Evolutionary conservation across 2,797 vertebrate species (phyloP).

Genomic region (Sebastes diaconus): DNA sequence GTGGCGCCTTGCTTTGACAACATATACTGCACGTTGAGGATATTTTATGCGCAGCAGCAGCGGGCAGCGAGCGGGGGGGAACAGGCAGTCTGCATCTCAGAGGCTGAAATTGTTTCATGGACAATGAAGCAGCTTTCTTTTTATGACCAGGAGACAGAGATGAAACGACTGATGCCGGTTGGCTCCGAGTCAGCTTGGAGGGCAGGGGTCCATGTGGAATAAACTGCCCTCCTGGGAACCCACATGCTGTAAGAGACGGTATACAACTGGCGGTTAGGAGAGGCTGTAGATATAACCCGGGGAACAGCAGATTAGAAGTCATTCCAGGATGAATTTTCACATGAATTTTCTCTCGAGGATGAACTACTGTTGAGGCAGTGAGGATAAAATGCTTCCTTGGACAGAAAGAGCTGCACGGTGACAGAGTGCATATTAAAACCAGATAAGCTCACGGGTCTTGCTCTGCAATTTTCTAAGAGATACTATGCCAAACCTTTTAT

Average conservation of each 20-base stretch:
- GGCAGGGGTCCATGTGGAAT: constrained; percentile 57
- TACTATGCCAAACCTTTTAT: constrained; percentile 4
- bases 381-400: constrained; percentile 39
- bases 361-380: constrained; percentile 6
- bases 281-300: constrained; percentile 36
- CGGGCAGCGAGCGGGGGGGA: background rate
- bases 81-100: constrained; percentile 39
- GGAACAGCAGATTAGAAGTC: constrained; percentile 48
- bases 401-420: constrained; percentile 18
- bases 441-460: constrained; percentile 29
- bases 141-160: constrained; percentile 60
- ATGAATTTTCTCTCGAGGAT: constrained; percentile 38
- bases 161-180: constrained; percentile 43
- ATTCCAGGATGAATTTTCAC: constrained; percentile 40
- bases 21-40: constrained; percentile 20
- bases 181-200: constrained; percentile 34
- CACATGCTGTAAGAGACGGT: constrained; percentile 16
- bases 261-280: constrained; percentile 18
- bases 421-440: constrained; percentile 30
- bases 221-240: constrained; percentile 49
- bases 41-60: constrained; percentile 15
- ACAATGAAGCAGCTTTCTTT: constrained; percentile 72
- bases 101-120: constrained; percentile 64
- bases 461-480: constrained; percentile 13
- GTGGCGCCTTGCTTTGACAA: constrained; percentile 20